Evolutionary conservation across 2,113 vertebrate genomes (phyloP), one percentile per base, ranked within the genome.

Genomic region (Syngnathus floridae): DNA sequence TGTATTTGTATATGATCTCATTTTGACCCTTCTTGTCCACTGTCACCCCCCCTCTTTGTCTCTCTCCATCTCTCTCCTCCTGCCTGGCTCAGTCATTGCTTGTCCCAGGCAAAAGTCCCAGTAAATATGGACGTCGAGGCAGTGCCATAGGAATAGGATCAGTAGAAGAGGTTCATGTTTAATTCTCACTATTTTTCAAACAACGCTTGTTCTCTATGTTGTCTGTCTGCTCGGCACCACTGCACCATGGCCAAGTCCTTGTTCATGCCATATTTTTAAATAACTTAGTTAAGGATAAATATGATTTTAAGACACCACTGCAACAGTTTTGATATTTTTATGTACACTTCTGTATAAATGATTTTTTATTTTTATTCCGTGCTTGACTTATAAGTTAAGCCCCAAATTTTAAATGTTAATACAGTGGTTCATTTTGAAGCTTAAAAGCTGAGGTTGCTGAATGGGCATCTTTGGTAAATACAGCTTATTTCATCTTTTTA

Each of bases 61-160:
- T 66, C 57, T 66, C 64, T 69, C 43, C 63, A 51, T 60, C 21
- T 72, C 67, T 69, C 62, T 76, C 71, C 48, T 62, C 57, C 82
- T 81, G 77, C 78, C 70, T 86, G 84, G 75, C 78, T 69, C 92
- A 96, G 95, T 97, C 95, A 90, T 94, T 98, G 93, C 95, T 98
- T 91, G 94, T 98, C 89, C 96, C 96, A 66, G 96, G 96, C 88
- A 97, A 96, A 94, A 91, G 92, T 78, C 88, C 93, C 81, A 93
- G 92, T 94, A 95, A 94, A 91, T 94, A 94, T 80, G 96, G 95
- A 94, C 95, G 96, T 65, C 95, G 95, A 82, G 95, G 96, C 93
- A 98, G 96, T 91, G 96, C 96, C 93, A 97, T 97, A 95, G 96
- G 96, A 85, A 95, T 98, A 94, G 96, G 96, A 94, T 94, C 94